These are phyloP conservation scores for Tuta absoluta DNA, from an alignment of 2,888 invertebrate species.

Conservation along the genomic window DNA sequence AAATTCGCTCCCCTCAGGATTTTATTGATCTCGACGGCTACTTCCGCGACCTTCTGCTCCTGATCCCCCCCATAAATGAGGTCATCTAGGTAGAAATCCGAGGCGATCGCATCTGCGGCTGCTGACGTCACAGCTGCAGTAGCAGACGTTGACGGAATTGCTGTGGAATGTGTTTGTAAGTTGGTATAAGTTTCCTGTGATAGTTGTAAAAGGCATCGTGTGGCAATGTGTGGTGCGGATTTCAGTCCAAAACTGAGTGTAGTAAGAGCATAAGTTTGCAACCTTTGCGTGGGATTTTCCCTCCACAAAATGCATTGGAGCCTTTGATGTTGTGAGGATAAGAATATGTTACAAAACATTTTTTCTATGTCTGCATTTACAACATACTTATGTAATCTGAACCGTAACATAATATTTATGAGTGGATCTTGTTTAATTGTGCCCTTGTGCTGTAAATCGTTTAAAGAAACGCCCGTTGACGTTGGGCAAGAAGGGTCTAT, in stretches of 20 bases:
- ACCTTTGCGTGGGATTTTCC: slow-evolving; percentile 20
- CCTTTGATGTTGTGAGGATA: slow-evolving; percentile 15
- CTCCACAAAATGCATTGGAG: slow-evolving; percentile 29
- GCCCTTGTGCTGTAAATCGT: slow-evolving; percentile 20
- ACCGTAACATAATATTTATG: slow-evolving; percentile 19
- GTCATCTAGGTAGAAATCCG: slow-evolving; percentile 23
- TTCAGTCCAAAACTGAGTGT: slow-evolving; percentile 33
- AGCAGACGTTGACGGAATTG: neutral
- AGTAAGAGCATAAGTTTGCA: slow-evolving; percentile 27
- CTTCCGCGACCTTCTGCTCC: slow-evolving; percentile 15
- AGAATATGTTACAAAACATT: slow-evolving; percentile 27
- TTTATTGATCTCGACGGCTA: slow-evolving; percentile 6
- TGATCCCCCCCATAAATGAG: slow-evolving; percentile 15
- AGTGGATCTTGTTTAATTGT: slow-evolving; percentile 11
- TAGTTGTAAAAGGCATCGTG: slow-evolving; percentile 31
- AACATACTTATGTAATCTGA: slow-evolving; percentile 17
- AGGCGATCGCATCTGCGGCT: slow-evolving; percentile 9
- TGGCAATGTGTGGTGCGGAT: slow-evolving; percentile 30
- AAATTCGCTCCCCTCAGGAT: slow-evolving; percentile 23
- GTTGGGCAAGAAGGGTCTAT: slow-evolving; percentile 2
- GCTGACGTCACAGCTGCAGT: neutral
- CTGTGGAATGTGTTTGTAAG: neutral
- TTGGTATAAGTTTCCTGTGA: slow-evolving; percentile 18
- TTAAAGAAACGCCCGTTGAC: slow-evolving; percentile 10
- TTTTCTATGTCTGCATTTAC: slow-evolving; percentile 28